Conservation (phyloP, 2,797 vertebrate genomes). For the Poecile montanus region DNA sequence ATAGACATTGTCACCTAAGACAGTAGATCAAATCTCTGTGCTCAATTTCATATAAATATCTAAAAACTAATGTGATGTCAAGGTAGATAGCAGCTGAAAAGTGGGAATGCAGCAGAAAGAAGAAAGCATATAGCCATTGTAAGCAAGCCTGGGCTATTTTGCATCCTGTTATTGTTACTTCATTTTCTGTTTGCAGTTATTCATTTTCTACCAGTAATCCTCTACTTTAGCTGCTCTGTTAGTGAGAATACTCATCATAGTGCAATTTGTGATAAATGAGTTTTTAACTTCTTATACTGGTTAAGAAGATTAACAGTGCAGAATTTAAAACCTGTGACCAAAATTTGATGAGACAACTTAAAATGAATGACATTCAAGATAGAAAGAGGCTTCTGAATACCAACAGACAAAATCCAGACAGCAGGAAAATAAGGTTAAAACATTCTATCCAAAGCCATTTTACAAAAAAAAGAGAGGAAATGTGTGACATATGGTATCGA, state of each 20-base stretch:
- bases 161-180: neutral
- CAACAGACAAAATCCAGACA: slow-evolving; percentile 47
- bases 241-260: neutral
- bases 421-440: slow-evolving; percentile 38
- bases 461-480: slow-evolving; percentile 40
- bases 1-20: neutral
- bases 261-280: neutral
- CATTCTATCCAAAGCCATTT: slow-evolving; percentile 41
- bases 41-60: neutral
- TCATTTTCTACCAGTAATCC: neutral
- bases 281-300: neutral
- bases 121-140: neutral
- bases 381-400: slow-evolving; percentile 24
- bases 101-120: neutral
- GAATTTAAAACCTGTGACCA: slow-evolving; percentile 13
- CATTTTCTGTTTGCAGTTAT: neutral
- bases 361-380: slow-evolving; percentile 20
- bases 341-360: neutral
- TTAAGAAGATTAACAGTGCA: slow-evolving; percentile 17
- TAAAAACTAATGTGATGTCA: neutral
- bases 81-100: neutral
- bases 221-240: neutral
- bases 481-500: slow-evolving; percentile 53
- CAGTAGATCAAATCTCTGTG: neutral
- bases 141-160: neutral